A percentile compares a stretch with the other conserved stretches of the same genome.
Conservation (phyloP, 2,888 invertebrate species). For the Stenotaenia linearis region DNA sequence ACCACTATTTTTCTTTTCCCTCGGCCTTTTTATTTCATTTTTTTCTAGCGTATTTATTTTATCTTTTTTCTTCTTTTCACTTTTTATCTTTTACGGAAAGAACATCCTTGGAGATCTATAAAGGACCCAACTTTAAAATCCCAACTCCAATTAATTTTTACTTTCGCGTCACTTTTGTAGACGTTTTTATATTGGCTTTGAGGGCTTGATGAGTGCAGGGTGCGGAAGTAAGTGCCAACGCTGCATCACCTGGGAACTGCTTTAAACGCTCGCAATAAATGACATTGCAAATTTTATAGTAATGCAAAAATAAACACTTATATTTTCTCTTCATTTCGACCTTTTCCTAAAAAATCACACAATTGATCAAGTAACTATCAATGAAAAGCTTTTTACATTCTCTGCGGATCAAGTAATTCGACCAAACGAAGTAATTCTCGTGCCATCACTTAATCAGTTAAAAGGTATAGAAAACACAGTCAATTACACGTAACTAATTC, state of each 20-base stretch:
- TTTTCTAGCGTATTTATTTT: not conserved
- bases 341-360: no score
- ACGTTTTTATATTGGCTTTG: constrained; percentile 15
- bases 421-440: no score
- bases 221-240: not conserved
- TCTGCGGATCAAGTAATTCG: no score
- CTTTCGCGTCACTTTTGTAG: not conserved
- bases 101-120: not conserved
- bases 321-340: no score
- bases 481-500: no score
- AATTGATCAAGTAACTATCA: no score
- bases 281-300: not conserved
- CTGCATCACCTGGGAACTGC: not conserved
- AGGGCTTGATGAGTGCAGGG: constrained; percentile 5
- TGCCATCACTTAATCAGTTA: no score
- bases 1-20: not conserved
- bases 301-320: not conserved
- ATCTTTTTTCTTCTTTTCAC: not conserved
- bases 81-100: not conserved
- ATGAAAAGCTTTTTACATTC: no score
- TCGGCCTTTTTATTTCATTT: not conserved
- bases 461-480: no score
- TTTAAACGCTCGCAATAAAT: not conserved
- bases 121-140: not conserved
- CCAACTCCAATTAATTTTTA: constrained; percentile 26